phyloP scores from a whole-genome alignment of 1,140 invertebrate species.

The Lepeophtheirus salmonis region DNA sequence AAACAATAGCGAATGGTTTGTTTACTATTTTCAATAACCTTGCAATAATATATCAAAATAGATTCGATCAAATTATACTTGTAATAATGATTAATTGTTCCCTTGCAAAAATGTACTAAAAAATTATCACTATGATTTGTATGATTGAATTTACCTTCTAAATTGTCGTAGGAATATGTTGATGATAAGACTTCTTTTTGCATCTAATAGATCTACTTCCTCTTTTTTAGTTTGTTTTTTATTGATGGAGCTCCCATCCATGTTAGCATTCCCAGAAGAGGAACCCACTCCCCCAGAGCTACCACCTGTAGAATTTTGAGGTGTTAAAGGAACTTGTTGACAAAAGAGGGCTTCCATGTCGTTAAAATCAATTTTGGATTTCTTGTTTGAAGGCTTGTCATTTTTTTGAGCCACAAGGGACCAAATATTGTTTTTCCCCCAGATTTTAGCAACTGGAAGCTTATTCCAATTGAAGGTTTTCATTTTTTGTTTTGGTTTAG shows the following conservation, averaged over 20 bases:
- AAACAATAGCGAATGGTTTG: too few species aligned
- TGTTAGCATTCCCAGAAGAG: too few species aligned
- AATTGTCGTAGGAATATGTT: conserved; percentile 98
- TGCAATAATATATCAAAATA: too few species aligned
- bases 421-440: conserved; percentile 75
- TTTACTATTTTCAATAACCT: too few species aligned
- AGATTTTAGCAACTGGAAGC: conserved; percentile 62
- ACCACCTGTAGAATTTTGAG: conserved; percentile 19
- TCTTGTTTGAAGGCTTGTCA: conserved; percentile 41
- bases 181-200: conserved; percentile 86
- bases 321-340: conserved; percentile 44
- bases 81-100: too few species aligned
- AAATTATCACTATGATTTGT: background rate
- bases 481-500: conserved; percentile 75
- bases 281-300: background rate
- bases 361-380: conserved; percentile 25
- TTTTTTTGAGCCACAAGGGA: conserved; percentile 63
- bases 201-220: conserved; percentile 65
- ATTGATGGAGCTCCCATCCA: conserved; percentile 10
- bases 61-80: too few species aligned
- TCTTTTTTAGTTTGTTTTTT: conserved; percentile 27
- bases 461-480: conserved; percentile 87
- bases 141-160: conserved; percentile 38
- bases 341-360: conserved; percentile 83
- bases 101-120: too few species aligned